Percentiles rank a stretch among this genome's conserved stretches.
Evolutionary conservation across 2,888 invertebrate genomes (phyloP).

Genomic region (Apodemia mormo): DNA sequence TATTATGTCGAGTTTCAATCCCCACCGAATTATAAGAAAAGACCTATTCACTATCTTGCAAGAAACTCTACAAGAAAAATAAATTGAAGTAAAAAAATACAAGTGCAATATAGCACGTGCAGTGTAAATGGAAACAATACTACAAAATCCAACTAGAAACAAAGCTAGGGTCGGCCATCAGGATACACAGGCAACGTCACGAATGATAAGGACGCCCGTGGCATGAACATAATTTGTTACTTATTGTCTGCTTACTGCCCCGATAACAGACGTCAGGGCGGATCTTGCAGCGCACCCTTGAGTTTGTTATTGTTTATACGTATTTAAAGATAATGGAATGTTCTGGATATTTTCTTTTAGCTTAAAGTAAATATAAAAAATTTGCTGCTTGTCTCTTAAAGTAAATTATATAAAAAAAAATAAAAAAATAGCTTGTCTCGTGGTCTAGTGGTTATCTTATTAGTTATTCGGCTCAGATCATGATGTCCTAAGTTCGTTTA

Average conservation of each 20-base stretch:
- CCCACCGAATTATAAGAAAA: too few relatives aligned
- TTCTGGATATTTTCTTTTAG: constrained; percentile 12
- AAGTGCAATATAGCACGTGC: not conserved
- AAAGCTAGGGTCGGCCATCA: constrained; percentile 7
- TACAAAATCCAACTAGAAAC: constrained; percentile 14
- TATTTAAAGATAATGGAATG: constrained; percentile 18
- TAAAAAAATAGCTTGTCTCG: too few relatives aligned
- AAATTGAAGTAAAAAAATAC: not conserved
- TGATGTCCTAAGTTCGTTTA: too few relatives aligned
- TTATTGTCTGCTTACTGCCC: constrained; percentile 46
- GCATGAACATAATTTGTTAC: constrained; percentile 59
- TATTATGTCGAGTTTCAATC: too few relatives aligned
- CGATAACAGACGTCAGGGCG: constrained; percentile 34
- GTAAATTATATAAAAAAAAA: too few relatives aligned
- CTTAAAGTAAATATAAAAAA: too few relatives aligned
- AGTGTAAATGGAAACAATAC: constrained; percentile 3
- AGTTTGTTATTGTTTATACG: constrained; percentile 17
- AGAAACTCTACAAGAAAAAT: not conserved
- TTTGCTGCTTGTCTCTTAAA: too few relatives aligned
- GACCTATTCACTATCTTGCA: too few relatives aligned
- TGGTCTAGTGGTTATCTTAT: too few relatives aligned
- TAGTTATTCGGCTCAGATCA: too few relatives aligned
- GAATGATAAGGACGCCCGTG: constrained; percentile 38
- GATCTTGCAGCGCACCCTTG: constrained; percentile 32
- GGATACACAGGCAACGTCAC: constrained; percentile 23